These are phyloP conservation scores for Trididemnum miniatum DNA, from an alignment of 23 tunicate genomes.

Conservation along the genomic window DNA sequence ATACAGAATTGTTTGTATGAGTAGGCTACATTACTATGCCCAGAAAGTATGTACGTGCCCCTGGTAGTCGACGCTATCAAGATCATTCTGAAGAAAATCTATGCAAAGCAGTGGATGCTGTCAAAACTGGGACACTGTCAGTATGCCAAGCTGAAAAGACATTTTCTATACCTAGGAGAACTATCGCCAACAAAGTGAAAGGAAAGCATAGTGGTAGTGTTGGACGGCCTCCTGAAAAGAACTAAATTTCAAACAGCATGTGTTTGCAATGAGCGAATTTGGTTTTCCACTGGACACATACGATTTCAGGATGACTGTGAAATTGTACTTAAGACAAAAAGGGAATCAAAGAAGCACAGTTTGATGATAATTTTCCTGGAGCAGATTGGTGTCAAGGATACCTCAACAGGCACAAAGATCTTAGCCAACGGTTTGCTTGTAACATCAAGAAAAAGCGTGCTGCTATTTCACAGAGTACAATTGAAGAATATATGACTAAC, in stretches of 20 bases:
- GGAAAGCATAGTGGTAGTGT: not conserved
- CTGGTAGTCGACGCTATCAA: slow-evolving; percentile 11
- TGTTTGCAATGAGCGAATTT: slow-evolving; percentile 11
- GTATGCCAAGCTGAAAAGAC: not conserved
- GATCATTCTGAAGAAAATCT: slow-evolving; percentile 5
- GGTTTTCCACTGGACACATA: slow-evolving; percentile 29
- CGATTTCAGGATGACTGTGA: slow-evolving; percentile 5
- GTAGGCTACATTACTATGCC: not conserved
- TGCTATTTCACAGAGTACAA: not conserved
- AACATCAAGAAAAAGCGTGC: slow-evolving; percentile 22
- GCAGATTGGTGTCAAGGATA: slow-evolving; percentile 23
- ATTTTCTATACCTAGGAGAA: not conserved
- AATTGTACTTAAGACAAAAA: not conserved
- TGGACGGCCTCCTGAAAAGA: slow-evolving; percentile 11
- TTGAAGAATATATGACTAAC: not conserved
- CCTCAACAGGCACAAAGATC: not conserved
- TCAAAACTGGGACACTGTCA: not conserved
- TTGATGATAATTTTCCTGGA: slow-evolving; percentile 17
- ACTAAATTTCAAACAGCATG: slow-evolving; percentile 4
- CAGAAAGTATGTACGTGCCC: slow-evolving; percentile 13
- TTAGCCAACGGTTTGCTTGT: not conserved
- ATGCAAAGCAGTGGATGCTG: not conserved
- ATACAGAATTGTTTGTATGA: not conserved
- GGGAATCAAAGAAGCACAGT: not conserved
- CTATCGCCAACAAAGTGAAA: not conserved